Conservation (phyloP, 2,888 invertebrate genomes). For the Andrena chrysosceles region DNA sequence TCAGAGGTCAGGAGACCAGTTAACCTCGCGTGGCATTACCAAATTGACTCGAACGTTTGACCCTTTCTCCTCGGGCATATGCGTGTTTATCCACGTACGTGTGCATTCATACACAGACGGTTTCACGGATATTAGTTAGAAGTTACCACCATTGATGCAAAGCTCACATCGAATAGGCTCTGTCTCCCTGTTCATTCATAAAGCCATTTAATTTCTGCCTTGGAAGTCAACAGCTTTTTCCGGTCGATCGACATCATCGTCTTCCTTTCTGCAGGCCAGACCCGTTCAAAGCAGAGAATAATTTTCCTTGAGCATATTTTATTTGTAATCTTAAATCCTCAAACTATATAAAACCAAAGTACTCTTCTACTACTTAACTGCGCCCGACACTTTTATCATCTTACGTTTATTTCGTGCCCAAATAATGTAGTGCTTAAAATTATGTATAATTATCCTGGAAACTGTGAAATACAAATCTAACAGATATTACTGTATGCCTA, state of each 20-base stretch:
- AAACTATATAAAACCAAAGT: no score
- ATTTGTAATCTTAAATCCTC: background rate
- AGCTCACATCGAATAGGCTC: slow-evolving; percentile 34
- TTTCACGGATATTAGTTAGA: slow-evolving; percentile 29
- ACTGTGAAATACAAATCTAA: no score
- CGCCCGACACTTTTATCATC: no score
- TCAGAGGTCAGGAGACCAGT: slow-evolving; percentile 79
- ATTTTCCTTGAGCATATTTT: background rate
- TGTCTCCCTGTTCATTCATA: slow-evolving; percentile 73
- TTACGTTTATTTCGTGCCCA: no score
- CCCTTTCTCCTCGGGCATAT: slow-evolving; percentile 68
- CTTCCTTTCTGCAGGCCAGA: slow-evolving; percentile 9
- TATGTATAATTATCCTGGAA: no score
- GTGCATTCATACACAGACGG: background rate
- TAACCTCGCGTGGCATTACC: slow-evolving; percentile 80
- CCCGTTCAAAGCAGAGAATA: background rate
- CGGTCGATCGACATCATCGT: slow-evolving; percentile 60
- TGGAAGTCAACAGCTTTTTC: slow-evolving; percentile 78
- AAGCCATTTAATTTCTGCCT: slow-evolving; percentile 77
- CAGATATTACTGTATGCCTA: no score
- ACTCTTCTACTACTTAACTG: no score
- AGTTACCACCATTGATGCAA: slow-evolving; percentile 40
- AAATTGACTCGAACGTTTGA: slow-evolving; percentile 82
- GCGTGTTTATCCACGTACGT: slow-evolving; percentile 21
- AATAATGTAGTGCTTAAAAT: no score